Evolutionary conservation across 2,113 vertebrate species (phyloP), one percentile per base, ranked within the genome.

Genomic region (Phalacrocorax aristotelis): DNA sequence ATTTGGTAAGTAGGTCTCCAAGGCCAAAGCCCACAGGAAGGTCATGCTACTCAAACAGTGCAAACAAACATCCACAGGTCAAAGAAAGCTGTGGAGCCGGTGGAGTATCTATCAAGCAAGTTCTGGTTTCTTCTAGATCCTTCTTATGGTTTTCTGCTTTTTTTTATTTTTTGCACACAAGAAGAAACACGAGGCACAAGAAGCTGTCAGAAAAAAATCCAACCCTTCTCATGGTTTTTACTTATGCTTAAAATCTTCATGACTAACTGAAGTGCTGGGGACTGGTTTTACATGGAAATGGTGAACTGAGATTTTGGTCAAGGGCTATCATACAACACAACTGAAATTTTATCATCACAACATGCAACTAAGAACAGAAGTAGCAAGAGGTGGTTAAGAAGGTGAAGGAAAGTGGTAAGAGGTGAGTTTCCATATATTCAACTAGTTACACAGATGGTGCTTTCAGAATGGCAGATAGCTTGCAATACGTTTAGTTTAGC

Each of bases 381-480:
- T 9, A 90, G 38, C 23, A 60, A 78, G 51, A 71, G 8, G 3
- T 58, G 19, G 64, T 60, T 60, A 71, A 30, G 27, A 87, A 87
- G 32, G 29, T 61, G 69, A 93, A 74, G 32, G 55, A 70, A 80
- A 69, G 11, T 2, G 1, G 7, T 15, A 60, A 81, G 32, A 61
- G 14, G 22, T 0, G 0, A 83, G 4, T 72, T 89, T 80, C 91
- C 32, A 25, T 65, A 9, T 49, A 32, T 77, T 69, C 60, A 81
- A 8, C 13, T 29, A 68, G 30, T 66, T 48, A 82, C 13, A 34
- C 5, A 71, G 34, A 46, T 34, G 42, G 86, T 14, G 34, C n/a
- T 86, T 93, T 76, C 62, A 88, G 66, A 94, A 68, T 11, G n/a
- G 52, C 83, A 92, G 82, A 64, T 83, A 52, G n/a, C 52, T 96